Base-by-base conservation (phyloP, 2,113 vertebrate species). In the Alces alces region DNA sequence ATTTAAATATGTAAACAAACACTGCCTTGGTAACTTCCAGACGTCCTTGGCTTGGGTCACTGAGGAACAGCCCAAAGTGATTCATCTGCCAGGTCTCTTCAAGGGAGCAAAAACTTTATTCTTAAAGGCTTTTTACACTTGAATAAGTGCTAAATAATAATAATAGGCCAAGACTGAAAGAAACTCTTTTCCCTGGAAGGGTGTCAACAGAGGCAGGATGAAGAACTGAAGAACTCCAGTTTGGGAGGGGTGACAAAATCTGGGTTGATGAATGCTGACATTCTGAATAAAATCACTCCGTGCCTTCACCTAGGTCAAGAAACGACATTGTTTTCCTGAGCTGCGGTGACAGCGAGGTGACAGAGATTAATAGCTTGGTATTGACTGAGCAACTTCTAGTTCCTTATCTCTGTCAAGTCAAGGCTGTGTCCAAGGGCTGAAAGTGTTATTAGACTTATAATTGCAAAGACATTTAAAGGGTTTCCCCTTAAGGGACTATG, bases 301-400 rank as follows among this genome's bases (percentile, higher is more conserved):
- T 96, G 97, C 98, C 98, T 98, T 98, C 93, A 97, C 99, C 97
- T 98, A 99, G 99, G 99, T 99, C 99, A 99, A 98, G 98, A 99
- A 98, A 99, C 98, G 97, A 99, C 98, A 98, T 99, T 99, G 99
- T 99, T 99, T 99, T 98, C 98, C 99, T 98, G 99, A 99, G 98
- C 98, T 52, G 92, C 96, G 97, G 98, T 99, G 99, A 99, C 99
- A 99, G 99, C 98, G 15, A 99, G 99, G 99, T 99, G 99, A 99
- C 99, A 99, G 99, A 99, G 99, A 99, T 99, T 99, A 99, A 99
- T 99, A 99, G 99, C 99, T 99, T 99, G 98, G 98, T 99, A 99
- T 99, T 99, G 99, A 99, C 99, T 99, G 99, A 99, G 99, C 99
- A 99, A 99, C 99, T 99, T 99, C 98, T 98, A 99, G 99, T 99